A percentile compares a stretch with the other conserved stretches of the same genome.
Conservation (phyloP, 2,888 invertebrate species). For the Bruchidius siliquastri region DNA sequence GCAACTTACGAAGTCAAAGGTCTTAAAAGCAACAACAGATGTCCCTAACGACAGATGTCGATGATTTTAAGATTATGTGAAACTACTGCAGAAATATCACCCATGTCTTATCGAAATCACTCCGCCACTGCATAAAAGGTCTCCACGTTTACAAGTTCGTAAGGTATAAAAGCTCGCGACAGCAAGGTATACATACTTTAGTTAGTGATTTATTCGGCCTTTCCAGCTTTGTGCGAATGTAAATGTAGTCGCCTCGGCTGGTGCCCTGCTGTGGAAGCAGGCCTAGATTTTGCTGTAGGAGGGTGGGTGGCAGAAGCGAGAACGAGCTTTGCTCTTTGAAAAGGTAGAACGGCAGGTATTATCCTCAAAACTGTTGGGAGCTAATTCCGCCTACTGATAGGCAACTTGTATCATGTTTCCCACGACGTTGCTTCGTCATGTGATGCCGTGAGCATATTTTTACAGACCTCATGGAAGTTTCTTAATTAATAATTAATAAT, state of each 20-base stretch:
- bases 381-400: too few relatives aligned
- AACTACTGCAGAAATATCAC: too few relatives aligned
- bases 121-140: background rate
- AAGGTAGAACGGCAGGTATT: background rate
- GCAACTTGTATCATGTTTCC: too few relatives aligned
- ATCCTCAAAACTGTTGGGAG: background rate
- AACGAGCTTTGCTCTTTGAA: background rate
- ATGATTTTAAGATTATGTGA: too few relatives aligned
- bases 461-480: too few relatives aligned
- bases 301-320: background rate
- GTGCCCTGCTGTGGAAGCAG: background rate
- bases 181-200: background rate
- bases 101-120: background rate
- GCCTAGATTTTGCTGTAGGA: background rate
- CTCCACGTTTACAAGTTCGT: background rate
- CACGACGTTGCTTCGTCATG: too few relatives aligned
- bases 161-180: background rate
- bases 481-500: too few relatives aligned
- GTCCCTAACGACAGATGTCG: too few relatives aligned
- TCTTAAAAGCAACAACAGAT: too few relatives aligned
- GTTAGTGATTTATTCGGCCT: background rate
- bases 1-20: too few relatives aligned
- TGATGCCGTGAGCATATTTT: too few relatives aligned
- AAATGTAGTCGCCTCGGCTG: background rate
- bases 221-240: background rate